Evolutionary conservation across 2,888 invertebrate genomes (phyloP), one percentile per base, ranked within the genome.

Genomic region (Drosophila nr. perissopoda): DNA sequence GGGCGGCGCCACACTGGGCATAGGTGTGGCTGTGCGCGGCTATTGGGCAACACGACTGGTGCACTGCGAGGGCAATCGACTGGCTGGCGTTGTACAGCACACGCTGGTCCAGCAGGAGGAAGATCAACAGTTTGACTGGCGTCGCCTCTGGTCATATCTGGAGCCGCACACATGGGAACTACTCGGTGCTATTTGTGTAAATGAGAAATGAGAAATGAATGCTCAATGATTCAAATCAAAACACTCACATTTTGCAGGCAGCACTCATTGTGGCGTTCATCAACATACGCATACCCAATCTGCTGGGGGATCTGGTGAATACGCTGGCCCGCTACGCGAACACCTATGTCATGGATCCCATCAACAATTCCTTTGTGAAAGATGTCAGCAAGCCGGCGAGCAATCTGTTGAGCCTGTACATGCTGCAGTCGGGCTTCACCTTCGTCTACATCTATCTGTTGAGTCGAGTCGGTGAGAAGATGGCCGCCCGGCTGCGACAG

Each of bases 371-470:
- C 54, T 93, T 93, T 79, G 88, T 93, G 25, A 88, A 83, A 60
- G 92, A 93, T 74, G 88, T 93, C 0, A 91, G 90, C 66, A 89
- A 83, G 21, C 93, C 93, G 51, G 92, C 92, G 2, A 82, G 91
- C 56, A 92, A 92, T 73, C 73, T 93, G 34, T 82, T 93, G 42
- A 91, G 92, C 33, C 90, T 93, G 40, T 93, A 93, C 78, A 91
- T 92, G 64, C 79, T 93, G 5, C 93, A 93, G 75, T 96, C 98
- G 18, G 93, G 95, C 27, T 96, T 97, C 91, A 99, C 99, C 57
- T 98, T 98, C 91, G 93, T 95, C 60, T 99, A 99, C 93, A 99
- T 99, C 82, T 96, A 96, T 70, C 94, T 97, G 70, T 93, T 99
- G 46, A 96, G 98, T 0, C 95, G 96, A 91, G 95, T 98, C 53